These are phyloP conservation scores for Ischnus inquisitorius DNA, from an alignment of 2,888 invertebrate genomes.

Conservation along the genomic window DNA sequence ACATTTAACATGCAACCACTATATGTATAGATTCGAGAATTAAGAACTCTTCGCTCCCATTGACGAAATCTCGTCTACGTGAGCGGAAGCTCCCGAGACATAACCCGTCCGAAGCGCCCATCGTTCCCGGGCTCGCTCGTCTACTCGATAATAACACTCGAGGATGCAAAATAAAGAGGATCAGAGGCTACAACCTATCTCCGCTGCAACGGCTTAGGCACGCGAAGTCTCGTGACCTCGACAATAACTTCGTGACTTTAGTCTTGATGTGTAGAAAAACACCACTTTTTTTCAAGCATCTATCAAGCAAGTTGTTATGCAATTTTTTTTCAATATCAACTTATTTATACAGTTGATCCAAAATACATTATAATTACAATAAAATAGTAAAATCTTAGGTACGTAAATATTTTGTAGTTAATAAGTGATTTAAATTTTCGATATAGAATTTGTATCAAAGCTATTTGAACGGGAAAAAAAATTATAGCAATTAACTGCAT, in stretches of 20 bases:
- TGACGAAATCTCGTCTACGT: conserved; percentile 41
- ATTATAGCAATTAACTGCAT: too few species aligned
- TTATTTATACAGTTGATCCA: too few species aligned
- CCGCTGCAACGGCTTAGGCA: not conserved
- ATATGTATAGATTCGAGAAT: not conserved
- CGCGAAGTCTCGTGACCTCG: conserved; percentile 16
- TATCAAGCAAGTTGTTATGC: too few species aligned
- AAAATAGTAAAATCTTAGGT: too few species aligned
- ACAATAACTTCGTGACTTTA: not conserved
- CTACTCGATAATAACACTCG: conserved; percentile 24
- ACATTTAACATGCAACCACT: not conserved
- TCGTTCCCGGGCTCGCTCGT: not conserved
- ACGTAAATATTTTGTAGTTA: too few species aligned
- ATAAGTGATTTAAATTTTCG: too few species aligned
- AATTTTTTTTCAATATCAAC: too few species aligned
- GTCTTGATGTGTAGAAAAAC: too few species aligned
- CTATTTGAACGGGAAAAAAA: too few species aligned
- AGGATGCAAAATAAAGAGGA: conserved; percentile 9
- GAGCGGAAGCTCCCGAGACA: conserved; percentile 48
- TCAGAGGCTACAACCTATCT: conserved; percentile 22
- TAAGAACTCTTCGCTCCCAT: not conserved
- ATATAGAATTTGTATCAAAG: too few species aligned
- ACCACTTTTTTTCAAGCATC: too few species aligned
- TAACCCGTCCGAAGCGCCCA: not conserved
- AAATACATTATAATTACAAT: too few species aligned